Conservation (phyloP, 2,113 vertebrate species). For the Columba janthina region DNA sequence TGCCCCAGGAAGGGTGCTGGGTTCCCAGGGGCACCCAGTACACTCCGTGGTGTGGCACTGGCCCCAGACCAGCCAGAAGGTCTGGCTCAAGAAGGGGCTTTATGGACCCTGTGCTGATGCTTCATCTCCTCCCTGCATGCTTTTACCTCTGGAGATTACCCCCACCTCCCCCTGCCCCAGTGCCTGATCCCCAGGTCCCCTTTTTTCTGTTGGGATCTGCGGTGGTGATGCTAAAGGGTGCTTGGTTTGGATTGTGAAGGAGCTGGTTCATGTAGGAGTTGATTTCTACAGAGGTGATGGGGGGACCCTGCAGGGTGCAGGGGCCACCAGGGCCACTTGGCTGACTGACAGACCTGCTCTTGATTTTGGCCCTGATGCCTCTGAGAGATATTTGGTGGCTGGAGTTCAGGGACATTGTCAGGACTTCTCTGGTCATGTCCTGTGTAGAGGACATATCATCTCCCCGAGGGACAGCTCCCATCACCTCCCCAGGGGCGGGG, state of each 20-base stretch:
- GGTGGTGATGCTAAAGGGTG: not conserved
- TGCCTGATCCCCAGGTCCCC: not conserved
- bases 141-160: not conserved
- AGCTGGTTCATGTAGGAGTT: not conserved
- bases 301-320: rapidly evolving
- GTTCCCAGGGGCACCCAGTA: not conserved
- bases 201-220: not conserved
- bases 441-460: not conserved
- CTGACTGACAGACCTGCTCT: rapidly evolving
- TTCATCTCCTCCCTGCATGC: not conserved
- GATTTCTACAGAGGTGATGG: not conserved
- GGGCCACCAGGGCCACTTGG: not conserved
- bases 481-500: not conserved
- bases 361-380: not conserved
- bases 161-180: rapidly evolving
- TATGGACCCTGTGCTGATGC: not conserved
- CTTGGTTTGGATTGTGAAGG: not conserved
- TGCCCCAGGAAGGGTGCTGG: not conserved
- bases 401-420: not conserved
- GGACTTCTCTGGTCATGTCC: not conserved
- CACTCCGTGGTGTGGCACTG: not conserved
- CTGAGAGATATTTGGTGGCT: not conserved
- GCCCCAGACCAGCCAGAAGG: not conserved
- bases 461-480: not conserved
- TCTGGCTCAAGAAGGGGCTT: not conserved